phyloP scores from a whole-genome alignment of 2,113 vertebrate species.

The Thamnophis sirtalis region DNA sequence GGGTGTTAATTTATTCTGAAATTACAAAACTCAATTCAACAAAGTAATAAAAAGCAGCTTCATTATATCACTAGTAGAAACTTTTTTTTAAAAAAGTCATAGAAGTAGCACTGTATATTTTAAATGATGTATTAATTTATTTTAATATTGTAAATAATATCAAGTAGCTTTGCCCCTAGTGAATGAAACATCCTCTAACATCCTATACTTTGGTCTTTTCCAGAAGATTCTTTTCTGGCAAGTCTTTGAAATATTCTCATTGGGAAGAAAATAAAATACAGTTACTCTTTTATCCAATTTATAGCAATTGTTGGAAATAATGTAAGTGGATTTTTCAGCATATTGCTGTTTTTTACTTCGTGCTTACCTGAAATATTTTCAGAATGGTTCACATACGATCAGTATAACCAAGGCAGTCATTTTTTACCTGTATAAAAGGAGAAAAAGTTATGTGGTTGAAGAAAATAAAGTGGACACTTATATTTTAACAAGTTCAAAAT shows the following conservation, averaged over 20 bases:
- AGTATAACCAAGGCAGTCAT: not conserved
- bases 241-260: not conserved
- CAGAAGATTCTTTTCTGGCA: not conserved
- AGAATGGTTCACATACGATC: not conserved
- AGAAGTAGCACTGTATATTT: not conserved
- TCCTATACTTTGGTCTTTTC: not conserved
- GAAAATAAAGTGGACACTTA: not conserved
- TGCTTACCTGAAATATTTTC: not conserved
- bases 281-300: not conserved
- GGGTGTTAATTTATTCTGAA: constrained; percentile 4
- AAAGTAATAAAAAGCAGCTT: not conserved
- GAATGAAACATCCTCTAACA: not conserved
- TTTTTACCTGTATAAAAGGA: not conserved
- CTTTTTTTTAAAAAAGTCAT: not conserved
- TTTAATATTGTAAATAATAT: not conserved
- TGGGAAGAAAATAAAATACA: not conserved
- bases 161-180: not conserved
- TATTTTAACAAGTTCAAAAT: not conserved
- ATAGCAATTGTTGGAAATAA: not conserved
- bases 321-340: not conserved
- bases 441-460: not conserved
- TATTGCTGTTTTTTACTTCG: not conserved
- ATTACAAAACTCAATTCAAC: not conserved
- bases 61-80: not conserved
- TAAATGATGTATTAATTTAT: not conserved